Evolutionary conservation across 1,140 invertebrate genomes (phyloP).

Genomic region (Helicoverpa armigera): DNA sequence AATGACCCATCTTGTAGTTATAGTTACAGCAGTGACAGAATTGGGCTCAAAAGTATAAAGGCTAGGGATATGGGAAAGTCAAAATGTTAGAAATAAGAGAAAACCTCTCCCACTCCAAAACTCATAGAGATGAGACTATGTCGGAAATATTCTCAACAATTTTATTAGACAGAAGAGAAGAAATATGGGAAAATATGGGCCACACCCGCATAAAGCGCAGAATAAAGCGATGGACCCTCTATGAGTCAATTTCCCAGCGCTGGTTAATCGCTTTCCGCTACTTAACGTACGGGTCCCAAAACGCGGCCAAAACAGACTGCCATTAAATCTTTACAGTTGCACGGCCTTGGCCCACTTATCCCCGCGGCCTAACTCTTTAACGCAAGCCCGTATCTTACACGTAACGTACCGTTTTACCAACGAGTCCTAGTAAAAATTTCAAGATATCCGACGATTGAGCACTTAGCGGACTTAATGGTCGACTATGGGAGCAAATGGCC

Average conservation of each 20-base stretch:
- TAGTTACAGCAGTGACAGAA: neutral
- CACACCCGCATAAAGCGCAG: no score
- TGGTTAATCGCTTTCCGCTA: neutral
- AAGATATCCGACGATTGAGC: slow-evolving; percentile 1
- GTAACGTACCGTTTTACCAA: neutral
- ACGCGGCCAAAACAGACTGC: slow-evolving; percentile 50
- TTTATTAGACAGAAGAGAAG: no score
- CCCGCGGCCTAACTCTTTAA: slow-evolving; percentile 50
- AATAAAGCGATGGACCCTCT: no score
- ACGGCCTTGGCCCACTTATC: slow-evolving; percentile 58
- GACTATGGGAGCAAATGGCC: neutral
- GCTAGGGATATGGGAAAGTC: no score
- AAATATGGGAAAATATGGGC: no score
- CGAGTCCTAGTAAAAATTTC: slow-evolving; percentile 17
- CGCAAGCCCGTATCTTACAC: slow-evolving; percentile 41
- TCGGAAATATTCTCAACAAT: no score
- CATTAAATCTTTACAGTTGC: slow-evolving; percentile 63
- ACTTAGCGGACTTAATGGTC: slow-evolving; percentile 22
- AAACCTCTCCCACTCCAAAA: no score
- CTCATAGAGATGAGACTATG: no score
- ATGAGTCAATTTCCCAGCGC: no score
- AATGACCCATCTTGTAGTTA: neutral
- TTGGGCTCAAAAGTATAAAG: no score
- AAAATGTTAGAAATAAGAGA: no score
- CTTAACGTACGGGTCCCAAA: slow-evolving; percentile 8